A percentile compares a stretch with the other conserved stretches of the same genome.
Conservation (phyloP, 64 coral and sea anemone genomes). For the Porites australiensis region DNA sequence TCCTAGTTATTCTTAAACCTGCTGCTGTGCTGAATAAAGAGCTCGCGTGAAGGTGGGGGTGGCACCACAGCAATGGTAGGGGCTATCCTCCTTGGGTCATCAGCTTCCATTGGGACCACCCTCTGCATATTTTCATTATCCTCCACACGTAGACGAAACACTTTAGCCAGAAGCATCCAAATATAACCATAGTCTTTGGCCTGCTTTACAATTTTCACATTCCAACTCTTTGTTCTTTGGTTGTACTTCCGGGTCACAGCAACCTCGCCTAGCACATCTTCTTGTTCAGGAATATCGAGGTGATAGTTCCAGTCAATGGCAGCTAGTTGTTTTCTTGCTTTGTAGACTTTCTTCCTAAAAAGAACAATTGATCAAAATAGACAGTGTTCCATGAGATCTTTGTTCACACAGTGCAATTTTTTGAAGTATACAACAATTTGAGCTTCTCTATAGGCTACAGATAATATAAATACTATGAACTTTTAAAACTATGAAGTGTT, state of each 20-base stretch:
- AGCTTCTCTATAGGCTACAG: too few species aligned
- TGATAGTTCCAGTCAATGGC: conserved; percentile 53
- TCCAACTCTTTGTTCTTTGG: background rate
- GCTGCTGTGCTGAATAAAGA: background rate
- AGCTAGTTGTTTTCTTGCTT: conserved; percentile 39
- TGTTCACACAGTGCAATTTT: too few species aligned
- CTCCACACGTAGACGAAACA: background rate
- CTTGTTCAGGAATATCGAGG: conserved; percentile 1
- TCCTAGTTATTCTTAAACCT: too few species aligned
- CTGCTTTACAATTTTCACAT: background rate
- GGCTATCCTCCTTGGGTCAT: background rate
- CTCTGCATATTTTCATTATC: conserved; percentile 6
- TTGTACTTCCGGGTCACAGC: background rate
- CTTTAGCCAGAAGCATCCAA: too few species aligned
- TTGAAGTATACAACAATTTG: too few species aligned
- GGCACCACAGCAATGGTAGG: conserved; percentile 4
- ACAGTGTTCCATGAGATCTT: too few species aligned
- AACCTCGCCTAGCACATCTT: background rate
- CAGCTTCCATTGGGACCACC: background rate
- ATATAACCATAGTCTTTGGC: background rate
- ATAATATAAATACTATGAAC: too few species aligned
- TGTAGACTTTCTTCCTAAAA: conserved; percentile 28
- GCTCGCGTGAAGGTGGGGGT: background rate
- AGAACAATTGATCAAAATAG: background rate
- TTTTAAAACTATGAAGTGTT: background rate